Conservation (phyloP, 2,888 invertebrate genomes). For the Melipona bicolor region DNA sequence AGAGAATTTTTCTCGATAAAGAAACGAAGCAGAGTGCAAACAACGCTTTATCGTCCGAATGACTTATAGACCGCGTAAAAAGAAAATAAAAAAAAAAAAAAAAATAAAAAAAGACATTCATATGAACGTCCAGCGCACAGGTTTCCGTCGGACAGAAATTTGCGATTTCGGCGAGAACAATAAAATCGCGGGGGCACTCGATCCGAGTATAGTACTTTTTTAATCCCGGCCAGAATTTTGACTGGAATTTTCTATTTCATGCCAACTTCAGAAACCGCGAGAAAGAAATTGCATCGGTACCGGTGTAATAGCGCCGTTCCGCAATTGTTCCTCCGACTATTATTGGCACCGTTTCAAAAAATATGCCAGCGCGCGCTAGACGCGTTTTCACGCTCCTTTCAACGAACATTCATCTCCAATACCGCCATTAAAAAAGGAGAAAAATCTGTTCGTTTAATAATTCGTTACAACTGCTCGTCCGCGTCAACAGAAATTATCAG, state of each 20-base stretch:
- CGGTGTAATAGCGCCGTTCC: slow-evolving; percentile 5
- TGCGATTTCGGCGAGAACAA: not conserved
- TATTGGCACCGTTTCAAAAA: slow-evolving; percentile 48
- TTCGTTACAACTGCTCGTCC: not conserved
- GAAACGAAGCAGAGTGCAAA: not conserved
- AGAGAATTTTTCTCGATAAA: not conserved
- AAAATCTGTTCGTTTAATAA: not conserved
- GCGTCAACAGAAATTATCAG: no score
- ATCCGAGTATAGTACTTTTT: slow-evolving; percentile 13
- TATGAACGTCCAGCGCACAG: not conserved
- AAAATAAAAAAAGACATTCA: not conserved
- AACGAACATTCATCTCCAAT: not conserved
- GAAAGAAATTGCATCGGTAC: slow-evolving; percentile 33
- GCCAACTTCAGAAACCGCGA: slow-evolving; percentile 16
- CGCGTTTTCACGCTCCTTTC: not conserved
- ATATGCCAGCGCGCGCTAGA: slow-evolving; percentile 11
- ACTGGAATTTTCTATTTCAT: slow-evolving; percentile 13
- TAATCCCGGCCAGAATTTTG: slow-evolving; percentile 22
- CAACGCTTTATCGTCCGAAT: not conserved
- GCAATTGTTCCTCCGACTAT: slow-evolving; percentile 35
- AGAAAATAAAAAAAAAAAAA: not conserved
- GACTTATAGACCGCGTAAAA: not conserved
- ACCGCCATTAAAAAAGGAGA: not conserved
- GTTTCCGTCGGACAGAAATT: not conserved
- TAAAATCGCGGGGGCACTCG: not conserved